Conservation (phyloP, 2,797 vertebrate species). For the Rhabdomys pumilio region DNA sequence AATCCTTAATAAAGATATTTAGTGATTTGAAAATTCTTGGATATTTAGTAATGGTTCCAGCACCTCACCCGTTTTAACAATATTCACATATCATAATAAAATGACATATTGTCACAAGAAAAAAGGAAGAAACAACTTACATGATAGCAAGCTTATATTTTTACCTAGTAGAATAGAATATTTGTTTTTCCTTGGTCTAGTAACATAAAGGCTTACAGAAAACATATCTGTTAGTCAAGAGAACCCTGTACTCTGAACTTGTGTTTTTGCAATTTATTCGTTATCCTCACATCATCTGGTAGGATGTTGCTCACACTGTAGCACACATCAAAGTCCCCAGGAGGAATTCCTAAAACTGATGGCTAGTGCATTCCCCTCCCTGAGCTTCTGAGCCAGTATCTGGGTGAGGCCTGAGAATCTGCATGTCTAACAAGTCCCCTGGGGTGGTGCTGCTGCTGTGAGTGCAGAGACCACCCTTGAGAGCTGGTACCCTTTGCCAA, state of each 20-base stretch:
- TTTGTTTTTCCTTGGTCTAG: conserved; percentile 8
- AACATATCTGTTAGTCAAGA: conserved; percentile 57
- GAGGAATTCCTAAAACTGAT: conserved; percentile 32
- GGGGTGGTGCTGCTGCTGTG: not conserved
- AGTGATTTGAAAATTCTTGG: conserved; percentile 33
- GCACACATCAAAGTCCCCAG: not conserved
- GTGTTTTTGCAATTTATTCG: not conserved
- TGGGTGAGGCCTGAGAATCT: not conserved
- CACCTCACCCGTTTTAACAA: conserved; percentile 12
- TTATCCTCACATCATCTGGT: conserved; percentile 14
- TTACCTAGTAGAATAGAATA: not conserved
- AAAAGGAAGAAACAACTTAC: conserved; percentile 12
- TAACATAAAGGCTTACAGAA: conserved; percentile 61
- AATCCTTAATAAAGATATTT: not conserved
- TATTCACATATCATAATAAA: not conserved
- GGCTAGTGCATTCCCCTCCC: not conserved
- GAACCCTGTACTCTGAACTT: conserved; percentile 41
- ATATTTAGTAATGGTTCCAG: conserved; percentile 41
- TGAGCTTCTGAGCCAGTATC: not conserved
- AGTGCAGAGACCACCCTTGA: not conserved
- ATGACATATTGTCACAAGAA: not conserved
- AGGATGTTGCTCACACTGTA: conserved; percentile 11
- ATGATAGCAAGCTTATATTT: conserved; percentile 15
- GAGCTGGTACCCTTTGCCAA: conserved; percentile 22
- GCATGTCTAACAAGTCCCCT: not conserved